Evolutionary conservation across 2,888 invertebrate species (phyloP).

Genomic region (Phytoseiulus persimilis): DNA sequence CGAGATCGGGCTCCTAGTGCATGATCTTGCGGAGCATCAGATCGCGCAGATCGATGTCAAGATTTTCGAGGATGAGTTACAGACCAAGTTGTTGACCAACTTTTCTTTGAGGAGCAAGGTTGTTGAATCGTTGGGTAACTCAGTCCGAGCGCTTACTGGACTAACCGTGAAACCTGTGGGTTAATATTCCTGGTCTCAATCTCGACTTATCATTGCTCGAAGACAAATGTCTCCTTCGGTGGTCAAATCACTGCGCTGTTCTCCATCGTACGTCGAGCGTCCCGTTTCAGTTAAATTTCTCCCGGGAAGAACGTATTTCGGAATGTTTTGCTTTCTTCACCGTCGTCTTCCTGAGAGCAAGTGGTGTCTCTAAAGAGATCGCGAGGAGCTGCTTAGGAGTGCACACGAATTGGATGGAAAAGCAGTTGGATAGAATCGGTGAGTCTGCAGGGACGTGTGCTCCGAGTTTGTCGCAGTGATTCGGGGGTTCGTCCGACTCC

Average conservation of each 20-base stretch:
- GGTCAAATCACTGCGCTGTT: no score
- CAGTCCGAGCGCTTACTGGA: neutral
- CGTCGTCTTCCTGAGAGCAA: neutral
- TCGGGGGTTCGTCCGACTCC: no score
- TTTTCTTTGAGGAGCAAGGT: neutral
- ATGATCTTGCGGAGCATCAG: neutral
- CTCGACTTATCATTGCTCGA: neutral
- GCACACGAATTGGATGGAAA: neutral
- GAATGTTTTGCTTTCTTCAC: neutral
- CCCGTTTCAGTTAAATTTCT: neutral
- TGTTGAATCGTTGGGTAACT: neutral
- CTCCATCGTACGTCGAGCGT: no score
- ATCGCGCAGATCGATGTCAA: neutral
- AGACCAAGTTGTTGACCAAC: neutral
- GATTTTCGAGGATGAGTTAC: neutral
- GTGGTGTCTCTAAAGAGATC: neutral
- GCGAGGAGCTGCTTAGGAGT: neutral
- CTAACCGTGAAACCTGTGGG: neutral
- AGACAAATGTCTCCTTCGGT: no score
- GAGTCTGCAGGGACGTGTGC: neutral
- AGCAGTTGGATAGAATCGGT: neutral
- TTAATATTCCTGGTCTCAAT: neutral
- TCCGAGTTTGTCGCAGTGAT: no score
- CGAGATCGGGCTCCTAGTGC: neutral
- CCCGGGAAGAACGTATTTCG: neutral